A percentile compares a stretch with the other conserved stretches of the same genome.
Conservation (phyloP, 2,113 vertebrate genomes). For the Dinomys branickii region DNA sequence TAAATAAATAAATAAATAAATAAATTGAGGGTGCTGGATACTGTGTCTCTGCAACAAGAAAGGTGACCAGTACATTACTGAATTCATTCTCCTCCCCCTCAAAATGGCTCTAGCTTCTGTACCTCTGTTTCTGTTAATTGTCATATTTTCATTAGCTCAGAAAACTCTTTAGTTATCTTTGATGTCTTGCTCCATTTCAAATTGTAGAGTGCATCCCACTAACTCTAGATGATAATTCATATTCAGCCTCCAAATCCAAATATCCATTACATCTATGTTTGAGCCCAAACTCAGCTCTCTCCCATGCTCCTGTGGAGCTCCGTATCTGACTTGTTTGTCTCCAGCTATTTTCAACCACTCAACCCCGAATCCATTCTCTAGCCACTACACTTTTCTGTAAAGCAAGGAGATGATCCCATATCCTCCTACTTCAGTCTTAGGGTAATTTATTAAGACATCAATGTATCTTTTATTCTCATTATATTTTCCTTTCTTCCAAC, state of each 20-base stretch:
- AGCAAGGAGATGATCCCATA: neutral
- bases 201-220: neutral
- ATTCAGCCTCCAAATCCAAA: neutral
- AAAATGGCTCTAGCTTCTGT: neutral
- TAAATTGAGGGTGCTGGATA: neutral
- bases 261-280: neutral
- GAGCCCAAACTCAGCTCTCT: neutral
- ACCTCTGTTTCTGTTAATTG: neutral
- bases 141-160: conserved; percentile 44
- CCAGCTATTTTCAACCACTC: neutral
- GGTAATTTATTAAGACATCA: conserved; percentile 15
- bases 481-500: neutral
- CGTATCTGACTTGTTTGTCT: neutral
- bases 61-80: neutral
- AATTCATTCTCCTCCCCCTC: neutral
- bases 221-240: neutral
- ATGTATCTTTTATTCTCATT: conserved; percentile 19
- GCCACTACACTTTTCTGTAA: neutral
- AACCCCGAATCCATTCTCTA: neutral
- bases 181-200: neutral
- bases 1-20: no score
- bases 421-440: neutral
- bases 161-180: conserved; percentile 22
- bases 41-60: neutral
- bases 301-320: neutral